A percentile compares a stretch with the other conserved stretches of the same genome.
Evolutionary conservation across 2,888 invertebrate species (phyloP).

Genomic region (Ametastegia equiseti): DNA sequence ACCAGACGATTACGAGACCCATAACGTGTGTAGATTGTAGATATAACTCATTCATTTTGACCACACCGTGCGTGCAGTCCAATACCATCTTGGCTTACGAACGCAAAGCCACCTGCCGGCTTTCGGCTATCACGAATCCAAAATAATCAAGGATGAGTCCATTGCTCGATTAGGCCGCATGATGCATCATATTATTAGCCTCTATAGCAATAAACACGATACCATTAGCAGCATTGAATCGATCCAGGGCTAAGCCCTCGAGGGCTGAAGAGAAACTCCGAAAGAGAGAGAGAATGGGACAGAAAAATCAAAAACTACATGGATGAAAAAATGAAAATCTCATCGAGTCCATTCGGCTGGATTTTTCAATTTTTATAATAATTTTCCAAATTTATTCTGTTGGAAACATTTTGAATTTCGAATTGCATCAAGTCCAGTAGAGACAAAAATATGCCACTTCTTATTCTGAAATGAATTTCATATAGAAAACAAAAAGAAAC

Average conservation of each 20-base stretch:
- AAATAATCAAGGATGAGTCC: conserved; percentile 64
- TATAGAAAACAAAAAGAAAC: too few species aligned
- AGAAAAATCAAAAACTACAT: not conserved
- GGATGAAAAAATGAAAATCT: not conserved
- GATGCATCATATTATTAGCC: conserved; percentile 67
- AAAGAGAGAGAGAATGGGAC: not conserved
- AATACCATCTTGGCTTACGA: conserved; percentile 29
- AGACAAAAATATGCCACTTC: not conserved
- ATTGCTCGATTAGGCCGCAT: conserved; percentile 66
- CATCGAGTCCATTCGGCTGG: too few species aligned
- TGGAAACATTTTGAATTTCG: not conserved
- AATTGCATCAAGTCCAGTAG: not conserved
- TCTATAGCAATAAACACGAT: conserved; percentile 54
- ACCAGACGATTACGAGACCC: not conserved
- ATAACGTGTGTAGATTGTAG: not conserved
- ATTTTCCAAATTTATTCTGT: too few species aligned
- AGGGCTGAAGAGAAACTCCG: not conserved
- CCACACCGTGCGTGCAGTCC: conserved; percentile 25
- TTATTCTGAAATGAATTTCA: too few species aligned
- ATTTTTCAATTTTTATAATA: not conserved
- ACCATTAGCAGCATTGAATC: conserved; percentile 70
- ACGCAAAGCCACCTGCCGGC: conserved; percentile 41
- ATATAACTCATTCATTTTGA: not conserved
- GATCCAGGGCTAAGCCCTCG: conserved; percentile 32
- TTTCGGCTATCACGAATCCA: conserved; percentile 43